phyloP scores from a whole-genome alignment of 2,797 vertebrate species.

The Phalloptychus januarius region DNA sequence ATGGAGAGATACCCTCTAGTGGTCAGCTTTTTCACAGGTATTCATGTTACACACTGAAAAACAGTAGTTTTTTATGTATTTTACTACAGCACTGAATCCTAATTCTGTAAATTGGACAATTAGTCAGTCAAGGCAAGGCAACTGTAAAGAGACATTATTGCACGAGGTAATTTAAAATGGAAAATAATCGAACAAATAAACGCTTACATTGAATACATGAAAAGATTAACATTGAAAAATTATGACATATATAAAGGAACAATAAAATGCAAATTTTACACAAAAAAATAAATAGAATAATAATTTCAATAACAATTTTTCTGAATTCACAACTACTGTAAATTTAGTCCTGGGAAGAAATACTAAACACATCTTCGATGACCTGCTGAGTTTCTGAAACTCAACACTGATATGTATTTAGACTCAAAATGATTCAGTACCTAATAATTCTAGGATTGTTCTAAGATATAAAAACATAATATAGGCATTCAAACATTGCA shows the following conservation, averaged over 20 bases:
- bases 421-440: too few relatives aligned
- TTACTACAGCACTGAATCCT: not conserved
- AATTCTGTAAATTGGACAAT: not conserved
- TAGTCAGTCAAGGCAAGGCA: not conserved
- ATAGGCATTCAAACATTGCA: too few relatives aligned
- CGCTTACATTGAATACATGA: not conserved
- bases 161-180: not conserved
- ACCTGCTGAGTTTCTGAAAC: not conserved
- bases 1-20: conserved; percentile 41
- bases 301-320: too few relatives aligned
- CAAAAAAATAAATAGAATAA: not conserved
- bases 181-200: not conserved
- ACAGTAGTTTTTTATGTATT: not conserved
- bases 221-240: not conserved
- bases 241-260: not conserved
- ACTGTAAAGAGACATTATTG: not conserved
- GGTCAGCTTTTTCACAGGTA: conserved; percentile 16
- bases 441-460: too few relatives aligned
- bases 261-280: not conserved
- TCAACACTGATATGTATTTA: not conserved
- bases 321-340: not conserved
- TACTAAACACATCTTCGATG: not conserved
- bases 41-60: not conserved
- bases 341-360: not conserved
- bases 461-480: too few relatives aligned